phyloP scores from a whole-genome alignment of 92 coral and sea anemone genomes.

The Diadumene lineata region DNA sequence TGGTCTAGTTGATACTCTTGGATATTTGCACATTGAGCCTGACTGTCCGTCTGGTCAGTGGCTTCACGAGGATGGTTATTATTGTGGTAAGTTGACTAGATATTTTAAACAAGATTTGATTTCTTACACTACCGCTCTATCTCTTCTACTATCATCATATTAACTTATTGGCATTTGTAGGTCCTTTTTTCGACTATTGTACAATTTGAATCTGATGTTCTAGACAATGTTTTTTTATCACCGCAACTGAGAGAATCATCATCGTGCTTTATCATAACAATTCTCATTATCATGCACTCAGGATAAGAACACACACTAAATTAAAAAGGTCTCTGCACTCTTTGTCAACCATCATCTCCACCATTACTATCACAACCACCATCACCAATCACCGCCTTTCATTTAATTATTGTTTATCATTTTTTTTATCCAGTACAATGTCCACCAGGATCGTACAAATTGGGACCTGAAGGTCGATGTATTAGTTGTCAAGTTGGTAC shows the following conservation, averaged over 20 bases:
- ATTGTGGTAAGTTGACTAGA: slow-evolving; percentile 22
- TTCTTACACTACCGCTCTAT: too few relatives aligned
- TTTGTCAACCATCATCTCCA: neutral
- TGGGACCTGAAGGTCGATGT: slow-evolving; percentile 1
- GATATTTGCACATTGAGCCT: slow-evolving; percentile 19
- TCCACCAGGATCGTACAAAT: slow-evolving; percentile 6
- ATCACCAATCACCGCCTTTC: neutral
- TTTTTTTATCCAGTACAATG: neutral
- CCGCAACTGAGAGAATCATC: too few relatives aligned
- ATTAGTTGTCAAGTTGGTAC: slow-evolving; percentile 14
- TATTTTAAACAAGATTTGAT: neutral
- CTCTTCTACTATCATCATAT: too few relatives aligned
- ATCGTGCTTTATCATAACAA: too few relatives aligned
- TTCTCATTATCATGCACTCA: neutral
- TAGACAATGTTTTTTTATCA: too few relatives aligned
- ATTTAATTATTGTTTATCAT: neutral
- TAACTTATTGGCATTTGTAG: neutral
- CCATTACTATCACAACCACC: neutral
- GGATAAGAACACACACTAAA: neutral
- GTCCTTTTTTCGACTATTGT: too few relatives aligned
- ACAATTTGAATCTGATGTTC: too few relatives aligned
- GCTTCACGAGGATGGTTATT: slow-evolving; percentile 28
- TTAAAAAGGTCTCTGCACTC: neutral
- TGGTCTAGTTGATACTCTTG: slow-evolving; percentile 11
- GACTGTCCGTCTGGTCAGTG: slow-evolving; percentile 31